A percentile compares a stretch with the other conserved stretches of the same genome.
Evolutionary conservation across 1,140 invertebrate genomes (phyloP).

Genomic region (Acarapis woodi): DNA sequence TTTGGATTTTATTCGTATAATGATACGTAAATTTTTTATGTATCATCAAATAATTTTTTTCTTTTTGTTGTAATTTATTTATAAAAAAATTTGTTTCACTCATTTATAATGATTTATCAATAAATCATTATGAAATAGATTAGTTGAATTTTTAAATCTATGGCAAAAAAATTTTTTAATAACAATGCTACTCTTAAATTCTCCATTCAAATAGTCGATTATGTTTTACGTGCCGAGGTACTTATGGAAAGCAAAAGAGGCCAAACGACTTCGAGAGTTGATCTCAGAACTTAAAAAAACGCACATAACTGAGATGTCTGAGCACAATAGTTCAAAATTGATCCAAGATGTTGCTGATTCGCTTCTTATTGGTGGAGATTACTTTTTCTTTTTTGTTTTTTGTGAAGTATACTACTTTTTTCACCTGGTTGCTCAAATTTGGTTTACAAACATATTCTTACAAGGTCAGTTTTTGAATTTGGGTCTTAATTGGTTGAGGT

Average conservation of each 20-base stretch:
- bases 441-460: constrained; percentile 17
- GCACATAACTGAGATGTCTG: constrained; percentile 8
- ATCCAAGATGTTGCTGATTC: constrained; percentile 2
- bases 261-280: constrained; percentile 15
- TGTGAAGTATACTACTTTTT: constrained; percentile 15
- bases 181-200: too few relatives aligned
- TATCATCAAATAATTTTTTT: too few relatives aligned
- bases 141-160: too few relatives aligned
- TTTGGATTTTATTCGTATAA: too few relatives aligned
- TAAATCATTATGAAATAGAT: too few relatives aligned
- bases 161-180: too few relatives aligned
- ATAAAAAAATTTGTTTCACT: too few relatives aligned
- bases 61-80: too few relatives aligned
- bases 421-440: constrained; percentile 17
- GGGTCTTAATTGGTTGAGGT: constrained; percentile 33
- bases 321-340: not conserved
- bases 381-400: constrained; percentile 45
- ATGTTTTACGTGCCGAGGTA: constrained; percentile 27
- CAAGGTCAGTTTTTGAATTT: constrained; percentile 24
- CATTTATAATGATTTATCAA: too few relatives aligned
- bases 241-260: constrained; percentile 30
- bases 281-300: constrained; percentile 20
- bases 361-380: constrained; percentile 15
- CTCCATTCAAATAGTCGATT: constrained; percentile 54
- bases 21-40: too few relatives aligned